These are phyloP conservation scores for Macquaria ambigua DNA, from an alignment of 2,113 vertebrate genomes.

Conservation along the genomic window DNA sequence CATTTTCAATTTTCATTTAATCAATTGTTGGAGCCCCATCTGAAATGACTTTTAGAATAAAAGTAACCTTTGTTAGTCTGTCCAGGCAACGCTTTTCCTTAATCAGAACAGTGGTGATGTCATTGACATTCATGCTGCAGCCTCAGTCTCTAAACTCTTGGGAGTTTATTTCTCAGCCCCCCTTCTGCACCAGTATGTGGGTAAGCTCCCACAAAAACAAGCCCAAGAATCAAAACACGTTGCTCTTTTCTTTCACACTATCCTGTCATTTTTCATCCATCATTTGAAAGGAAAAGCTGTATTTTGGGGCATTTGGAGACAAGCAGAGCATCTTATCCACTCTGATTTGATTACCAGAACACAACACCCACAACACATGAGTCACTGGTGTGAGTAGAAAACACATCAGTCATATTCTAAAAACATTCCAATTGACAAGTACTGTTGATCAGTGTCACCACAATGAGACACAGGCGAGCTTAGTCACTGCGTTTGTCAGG, in stretches of 20 bases:
- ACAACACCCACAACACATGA: slow-evolving; percentile 60
- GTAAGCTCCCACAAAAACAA: not conserved
- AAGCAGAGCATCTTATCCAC: slow-evolving; percentile 18
- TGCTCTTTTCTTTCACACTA: slow-evolving; percentile 10
- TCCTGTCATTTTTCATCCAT: slow-evolving; percentile 25
- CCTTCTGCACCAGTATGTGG: not conserved
- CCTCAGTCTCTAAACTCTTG: not conserved
- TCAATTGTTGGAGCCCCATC: not conserved
- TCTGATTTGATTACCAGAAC: slow-evolving; percentile 39
- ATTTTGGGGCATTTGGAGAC: slow-evolving; percentile 9
- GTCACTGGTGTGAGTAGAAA: slow-evolving; percentile 62
- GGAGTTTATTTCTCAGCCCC: slow-evolving; percentile 4
- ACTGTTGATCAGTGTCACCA: slow-evolving; percentile 55
- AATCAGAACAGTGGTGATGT: slow-evolving; percentile 2
- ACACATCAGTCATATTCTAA: slow-evolving; percentile 70
- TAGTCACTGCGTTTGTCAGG: slow-evolving; percentile 51
- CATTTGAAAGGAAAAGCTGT: slow-evolving; percentile 27
- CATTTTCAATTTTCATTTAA: slow-evolving; percentile 2
- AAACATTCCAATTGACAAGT: slow-evolving; percentile 55
- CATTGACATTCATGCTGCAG: slow-evolving; percentile 41
- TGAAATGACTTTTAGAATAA: slow-evolving; percentile 11
- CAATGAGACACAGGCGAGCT: slow-evolving; percentile 36
- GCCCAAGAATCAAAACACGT: not conserved
- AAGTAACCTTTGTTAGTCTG: not conserved
- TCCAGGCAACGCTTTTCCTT: not conserved